Conservation (phyloP, 2,113 vertebrate genomes). For the Origma solitaria region DNA sequence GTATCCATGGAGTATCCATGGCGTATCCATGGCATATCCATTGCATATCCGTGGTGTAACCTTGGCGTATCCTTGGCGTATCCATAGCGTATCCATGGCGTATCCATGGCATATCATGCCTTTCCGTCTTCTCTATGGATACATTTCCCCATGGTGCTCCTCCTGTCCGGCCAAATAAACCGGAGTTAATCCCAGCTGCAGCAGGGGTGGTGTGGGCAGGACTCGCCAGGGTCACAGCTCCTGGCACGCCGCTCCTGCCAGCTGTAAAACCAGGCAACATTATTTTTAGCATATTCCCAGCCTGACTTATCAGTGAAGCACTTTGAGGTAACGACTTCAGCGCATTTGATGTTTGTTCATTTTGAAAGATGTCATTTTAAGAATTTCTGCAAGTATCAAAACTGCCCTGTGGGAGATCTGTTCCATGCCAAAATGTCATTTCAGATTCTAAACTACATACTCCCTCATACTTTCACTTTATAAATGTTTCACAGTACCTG, state of each 20-base stretch:
- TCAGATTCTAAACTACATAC: conserved; percentile 72
- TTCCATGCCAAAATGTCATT: conserved; percentile 78
- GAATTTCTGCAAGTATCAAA: conserved; percentile 72
- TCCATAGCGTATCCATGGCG: too few relatives aligned
- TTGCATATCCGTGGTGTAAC: too few relatives aligned
- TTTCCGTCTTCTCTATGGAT: not conserved
- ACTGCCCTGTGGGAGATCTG: conserved; percentile 69
- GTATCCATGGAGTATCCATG: too few relatives aligned
- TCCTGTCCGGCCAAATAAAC: not conserved
- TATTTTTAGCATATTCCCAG: conserved; percentile 68
- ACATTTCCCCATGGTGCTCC: not conserved
- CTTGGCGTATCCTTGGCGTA: too few relatives aligned
- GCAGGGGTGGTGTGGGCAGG: not conserved
- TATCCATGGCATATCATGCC: not conserved
- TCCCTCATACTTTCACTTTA: conserved; percentile 66
- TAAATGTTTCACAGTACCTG: conserved; percentile 81
- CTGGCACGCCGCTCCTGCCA: not conserved
- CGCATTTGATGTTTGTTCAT: conserved; percentile 69
- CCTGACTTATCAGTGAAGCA: conserved; percentile 61
- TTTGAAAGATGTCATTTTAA: conserved; percentile 80
- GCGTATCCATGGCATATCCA: too few relatives aligned
- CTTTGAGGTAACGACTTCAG: conserved; percentile 65
- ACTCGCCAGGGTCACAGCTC: not conserved
- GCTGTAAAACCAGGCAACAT: conserved; percentile 40
- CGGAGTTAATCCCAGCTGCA: not conserved